Conservation (phyloP, 23 tunicate species). For the Corella eumyota region DNA sequence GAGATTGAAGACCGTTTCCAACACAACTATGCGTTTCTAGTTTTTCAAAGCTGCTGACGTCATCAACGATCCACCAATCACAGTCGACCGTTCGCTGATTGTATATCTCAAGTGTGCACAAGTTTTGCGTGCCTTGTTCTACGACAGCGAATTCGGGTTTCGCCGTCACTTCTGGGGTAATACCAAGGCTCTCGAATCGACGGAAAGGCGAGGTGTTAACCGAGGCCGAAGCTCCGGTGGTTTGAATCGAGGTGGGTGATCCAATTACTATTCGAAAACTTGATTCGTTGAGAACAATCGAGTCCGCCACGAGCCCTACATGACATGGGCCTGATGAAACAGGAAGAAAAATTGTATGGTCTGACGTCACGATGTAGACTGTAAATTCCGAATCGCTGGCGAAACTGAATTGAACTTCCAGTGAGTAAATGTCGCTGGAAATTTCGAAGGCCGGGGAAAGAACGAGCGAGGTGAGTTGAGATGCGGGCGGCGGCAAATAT, state of each 20-base stretch:
- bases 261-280: conserved; percentile 1
- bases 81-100: conserved; percentile 7
- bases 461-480: conserved; percentile 7
- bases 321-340: no score
- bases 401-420: conserved; percentile 12
- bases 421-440: neutral
- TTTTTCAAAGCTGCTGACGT: conserved; percentile 5
- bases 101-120: conserved; percentile 21
- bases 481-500: neutral
- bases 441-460: conserved; percentile 18
- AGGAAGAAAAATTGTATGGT: no score
- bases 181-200: neutral
- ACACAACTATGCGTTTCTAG: conserved; percentile 16
- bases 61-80: conserved; percentile 23
- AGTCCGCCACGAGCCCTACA: no score
- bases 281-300: no score
- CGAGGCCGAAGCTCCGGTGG: conserved; percentile 3
- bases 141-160: conserved; percentile 5
- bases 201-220: conserved; percentile 22
- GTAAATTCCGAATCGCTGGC: neutral
- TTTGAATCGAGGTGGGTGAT: neutral
- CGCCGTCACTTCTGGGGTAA: neutral
- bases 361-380: conserved; percentile 9
- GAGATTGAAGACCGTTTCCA: conserved; percentile 5
- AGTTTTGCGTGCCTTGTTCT: conserved; percentile 1